Evolutionary conservation across 2,797 vertebrate species (phyloP).

Genomic region (Synaphobranchus kaupii): DNA sequence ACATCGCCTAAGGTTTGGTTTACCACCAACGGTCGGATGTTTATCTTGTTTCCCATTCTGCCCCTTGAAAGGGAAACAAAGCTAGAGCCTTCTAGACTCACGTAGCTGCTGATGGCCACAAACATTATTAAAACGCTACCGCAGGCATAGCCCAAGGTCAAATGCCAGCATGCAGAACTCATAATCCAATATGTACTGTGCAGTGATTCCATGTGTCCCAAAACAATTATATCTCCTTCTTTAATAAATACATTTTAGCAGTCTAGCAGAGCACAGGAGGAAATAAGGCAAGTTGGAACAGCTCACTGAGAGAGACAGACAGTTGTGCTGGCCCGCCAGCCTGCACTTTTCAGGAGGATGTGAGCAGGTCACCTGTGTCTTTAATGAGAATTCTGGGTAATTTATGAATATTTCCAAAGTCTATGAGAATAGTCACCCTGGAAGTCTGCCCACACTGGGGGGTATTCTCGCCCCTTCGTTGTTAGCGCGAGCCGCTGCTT

Average conservation of each 20-base stretch:
- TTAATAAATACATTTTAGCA: background rate
- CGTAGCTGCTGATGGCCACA: background rate
- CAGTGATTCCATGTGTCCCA: background rate
- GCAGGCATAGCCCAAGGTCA: constrained; percentile 19
- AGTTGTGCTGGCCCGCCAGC: background rate
- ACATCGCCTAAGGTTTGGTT: background rate
- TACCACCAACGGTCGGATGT: no score
- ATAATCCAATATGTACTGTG: background rate
- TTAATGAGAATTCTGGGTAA: constrained; percentile 15
- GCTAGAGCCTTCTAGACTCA: constrained; percentile 1
- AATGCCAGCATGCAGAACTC: background rate
- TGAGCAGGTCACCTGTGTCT: background rate
- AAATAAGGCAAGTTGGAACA: constrained; percentile 5
- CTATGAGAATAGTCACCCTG: constrained; percentile 39
- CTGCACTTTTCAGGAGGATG: background rate
- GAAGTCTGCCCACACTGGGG: background rate
- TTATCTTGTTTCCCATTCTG: background rate
- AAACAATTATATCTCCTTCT: background rate
- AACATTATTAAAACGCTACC: background rate
- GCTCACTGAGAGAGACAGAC: background rate
- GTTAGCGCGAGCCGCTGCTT: constrained; percentile 19
- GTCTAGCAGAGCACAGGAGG: background rate
- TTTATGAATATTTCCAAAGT: constrained; percentile 17
- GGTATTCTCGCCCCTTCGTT: background rate
- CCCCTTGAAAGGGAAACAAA: constrained; percentile 1